Evolutionary conservation across 2,888 invertebrate genomes (phyloP).

Genomic region (Saturnia pavonia): DNA sequence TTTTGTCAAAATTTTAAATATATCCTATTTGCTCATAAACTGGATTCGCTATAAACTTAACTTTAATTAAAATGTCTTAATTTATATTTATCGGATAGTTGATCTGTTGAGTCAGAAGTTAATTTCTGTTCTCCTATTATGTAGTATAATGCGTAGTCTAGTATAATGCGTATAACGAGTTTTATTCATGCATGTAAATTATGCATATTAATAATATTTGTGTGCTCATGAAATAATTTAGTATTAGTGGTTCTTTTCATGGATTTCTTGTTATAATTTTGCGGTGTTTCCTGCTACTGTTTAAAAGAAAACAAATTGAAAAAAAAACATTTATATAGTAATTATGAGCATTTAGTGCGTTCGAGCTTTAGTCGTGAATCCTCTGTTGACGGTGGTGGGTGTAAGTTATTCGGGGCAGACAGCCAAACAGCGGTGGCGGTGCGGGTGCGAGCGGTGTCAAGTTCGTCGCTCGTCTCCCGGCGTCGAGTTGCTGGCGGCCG

Average conservation of each 20-base stretch:
- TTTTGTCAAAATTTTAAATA: background rate
- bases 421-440: conserved; percentile 54
- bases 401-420: conserved; percentile 43
- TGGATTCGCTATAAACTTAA: background rate
- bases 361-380: conserved; percentile 42
- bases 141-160: too few relatives aligned
- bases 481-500: conserved; percentile 35
- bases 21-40: background rate
- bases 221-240: background rate
- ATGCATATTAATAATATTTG: background rate
- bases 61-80: background rate
- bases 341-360: conserved; percentile 24
- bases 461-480: conserved; percentile 39
- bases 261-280: background rate
- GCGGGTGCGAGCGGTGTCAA: conserved; percentile 36
- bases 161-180: too few relatives aligned
- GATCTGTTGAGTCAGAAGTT: background rate
- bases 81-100: background rate
- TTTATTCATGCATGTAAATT: too few relatives aligned
- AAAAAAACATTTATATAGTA: background rate
- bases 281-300: background rate
- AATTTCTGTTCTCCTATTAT: too few relatives aligned
- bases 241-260: background rate
- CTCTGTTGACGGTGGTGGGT: conserved; percentile 34
- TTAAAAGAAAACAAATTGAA: background rate